Conservation (phyloP, 1,140 invertebrate genomes). For the Hypsibius dujardini region DNA sequence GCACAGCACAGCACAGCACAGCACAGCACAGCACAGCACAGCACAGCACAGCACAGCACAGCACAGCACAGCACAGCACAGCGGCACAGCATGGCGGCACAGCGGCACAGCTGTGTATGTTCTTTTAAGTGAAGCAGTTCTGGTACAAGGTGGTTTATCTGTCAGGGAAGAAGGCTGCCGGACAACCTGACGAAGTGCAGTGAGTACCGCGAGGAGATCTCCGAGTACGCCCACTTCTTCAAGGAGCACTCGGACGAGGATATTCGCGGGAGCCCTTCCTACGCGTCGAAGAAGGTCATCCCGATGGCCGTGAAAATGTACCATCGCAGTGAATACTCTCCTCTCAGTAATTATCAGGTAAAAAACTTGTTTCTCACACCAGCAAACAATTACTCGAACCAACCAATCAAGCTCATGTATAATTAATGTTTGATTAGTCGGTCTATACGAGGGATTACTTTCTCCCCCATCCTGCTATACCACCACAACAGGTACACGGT, state of each 20-base stretch:
- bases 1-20: no score
- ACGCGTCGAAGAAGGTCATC: background rate
- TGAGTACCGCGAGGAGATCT: conserved; percentile 4
- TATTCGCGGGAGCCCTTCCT: background rate
- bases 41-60: no score
- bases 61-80: no score
- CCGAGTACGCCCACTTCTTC: background rate
- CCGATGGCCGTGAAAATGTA: background rate
- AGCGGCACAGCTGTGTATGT: no score
- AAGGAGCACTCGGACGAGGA: background rate
- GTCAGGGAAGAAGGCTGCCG: conserved; percentile 5
- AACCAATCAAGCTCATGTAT: no score
- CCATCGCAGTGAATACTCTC: background rate
- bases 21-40: no score
- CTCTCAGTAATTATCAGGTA: no score
- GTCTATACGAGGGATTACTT: background rate
- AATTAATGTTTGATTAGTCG: background rate
- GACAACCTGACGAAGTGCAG: conserved; percentile 15
- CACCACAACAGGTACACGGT: background rate
- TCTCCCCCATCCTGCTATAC: background rate
- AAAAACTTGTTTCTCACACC: no score
- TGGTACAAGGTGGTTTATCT: background rate
- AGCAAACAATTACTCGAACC: no score
- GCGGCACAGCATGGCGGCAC: no score
- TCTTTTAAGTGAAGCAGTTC: background rate